Conservation (phyloP, 2,888 invertebrate species). For the Mesochorus sp. region DNA sequence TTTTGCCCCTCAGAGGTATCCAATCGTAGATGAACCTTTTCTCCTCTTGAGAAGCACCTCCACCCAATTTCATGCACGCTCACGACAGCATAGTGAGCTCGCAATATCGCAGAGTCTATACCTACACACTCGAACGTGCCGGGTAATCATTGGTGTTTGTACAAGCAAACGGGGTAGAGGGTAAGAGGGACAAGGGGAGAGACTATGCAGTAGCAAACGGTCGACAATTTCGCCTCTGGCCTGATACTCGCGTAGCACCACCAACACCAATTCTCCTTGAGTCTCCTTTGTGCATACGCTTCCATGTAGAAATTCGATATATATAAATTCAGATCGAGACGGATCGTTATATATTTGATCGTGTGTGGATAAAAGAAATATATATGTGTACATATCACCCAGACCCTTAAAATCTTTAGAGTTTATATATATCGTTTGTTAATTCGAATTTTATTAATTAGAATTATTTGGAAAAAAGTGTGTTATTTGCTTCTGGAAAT, state of each 20-base stretch:
- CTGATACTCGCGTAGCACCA: neutral
- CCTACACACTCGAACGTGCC: constrained; percentile 18
- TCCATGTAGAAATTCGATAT: too few species aligned
- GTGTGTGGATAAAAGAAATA: too few species aligned
- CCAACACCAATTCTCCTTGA: neutral
- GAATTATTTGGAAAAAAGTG: too few species aligned
- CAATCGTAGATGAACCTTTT: constrained; percentile 29
- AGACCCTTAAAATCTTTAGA: too few species aligned
- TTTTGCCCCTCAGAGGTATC: neutral
- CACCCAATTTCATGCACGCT: constrained; percentile 24
- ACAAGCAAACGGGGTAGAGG: constrained; percentile 49
- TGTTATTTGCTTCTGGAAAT: too few species aligned
- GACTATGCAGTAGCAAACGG: constrained; percentile 2
- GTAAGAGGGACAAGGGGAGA: too few species aligned
- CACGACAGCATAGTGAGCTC: constrained; percentile 1
- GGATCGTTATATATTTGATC: too few species aligned
- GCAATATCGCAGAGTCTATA: constrained; percentile 2
- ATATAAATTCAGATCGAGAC: too few species aligned
- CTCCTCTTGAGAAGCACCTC: constrained; percentile 25
- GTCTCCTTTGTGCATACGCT: too few species aligned
- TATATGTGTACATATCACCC: too few species aligned
- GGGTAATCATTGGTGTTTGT: constrained; percentile 56
- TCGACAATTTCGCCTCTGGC: constrained; percentile 45
- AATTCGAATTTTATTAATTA: too few species aligned
- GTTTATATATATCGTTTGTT: too few species aligned